phyloP scores from a whole-genome alignment of 2,888 invertebrate species.

The Scaptomyza reducta region DNA sequence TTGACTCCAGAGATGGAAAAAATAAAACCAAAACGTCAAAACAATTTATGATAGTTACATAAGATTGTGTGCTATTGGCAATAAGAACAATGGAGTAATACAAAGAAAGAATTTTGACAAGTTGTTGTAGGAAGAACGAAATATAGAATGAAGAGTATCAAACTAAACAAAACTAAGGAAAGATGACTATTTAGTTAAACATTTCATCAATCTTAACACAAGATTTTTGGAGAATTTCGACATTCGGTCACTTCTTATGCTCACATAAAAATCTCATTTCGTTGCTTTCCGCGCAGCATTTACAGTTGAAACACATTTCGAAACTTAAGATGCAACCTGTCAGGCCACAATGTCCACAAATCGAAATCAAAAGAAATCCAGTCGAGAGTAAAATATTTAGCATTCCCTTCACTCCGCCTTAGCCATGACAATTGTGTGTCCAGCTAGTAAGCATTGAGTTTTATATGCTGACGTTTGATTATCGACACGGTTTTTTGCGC shows the following conservation, averaged over 20 bases:
- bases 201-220: no score
- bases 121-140: no score
- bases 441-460: slow-evolving; percentile 65
- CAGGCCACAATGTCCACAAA: slow-evolving; percentile 30
- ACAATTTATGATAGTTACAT: neutral
- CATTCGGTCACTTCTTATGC: neutral
- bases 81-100: neutral
- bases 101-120: no score
- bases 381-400: slow-evolving; percentile 35
- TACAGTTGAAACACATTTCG: slow-evolving; percentile 10
- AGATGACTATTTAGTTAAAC: no score
- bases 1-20: slow-evolving; percentile 6
- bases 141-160: no score
- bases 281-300: slow-evolving; percentile 1
- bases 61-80: neutral
- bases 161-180: no score
- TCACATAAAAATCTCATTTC: neutral
- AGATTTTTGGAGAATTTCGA: neutral
- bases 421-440: slow-evolving; percentile 8
- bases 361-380: slow-evolving; percentile 28
- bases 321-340: slow-evolving; percentile 23
- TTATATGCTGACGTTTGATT: slow-evolving; percentile 77
- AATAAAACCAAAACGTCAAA: neutral
- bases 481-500: slow-evolving; percentile 69
- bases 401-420: neutral